Evolutionary conservation across 1,140 invertebrate genomes (phyloP), one percentile per base, ranked within the genome.

Genomic region (Melanaphis sacchari): DNA sequence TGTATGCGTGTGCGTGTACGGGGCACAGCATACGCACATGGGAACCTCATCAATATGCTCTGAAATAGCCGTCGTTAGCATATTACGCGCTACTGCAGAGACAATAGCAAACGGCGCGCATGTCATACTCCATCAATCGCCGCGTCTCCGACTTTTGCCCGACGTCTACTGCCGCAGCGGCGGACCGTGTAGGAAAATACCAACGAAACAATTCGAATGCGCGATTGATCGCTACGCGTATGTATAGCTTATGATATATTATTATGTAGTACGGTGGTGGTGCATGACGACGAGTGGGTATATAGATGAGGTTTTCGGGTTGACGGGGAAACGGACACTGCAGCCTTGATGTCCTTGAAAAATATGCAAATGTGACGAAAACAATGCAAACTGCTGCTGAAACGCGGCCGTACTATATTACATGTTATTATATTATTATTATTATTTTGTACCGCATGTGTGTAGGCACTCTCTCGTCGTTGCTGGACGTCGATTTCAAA

Each of bases 21-120:
- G 8, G 31, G 6, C 36, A 24, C 36, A 15, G 36, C 36, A 40
- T 40, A 31, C 21, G 24, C 41, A 87, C 26, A 46, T 89, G 88
- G 46, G 46, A 54, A 89, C 46, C 88, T 54, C 88, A 89, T 89
- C 88, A 89, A 89, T 89, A 54, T 89, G 88, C n/a, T 89, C 88
- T 54, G 88, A 54, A 38, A 89, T 46, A 36, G 36, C 22, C 21
- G 49, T 89, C 36, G 88, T 89, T 89, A 54, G 36, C 49, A 89
- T 89, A 49, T 87, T 40, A 43, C 41, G 36, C 36, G 84, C 84
- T n/a, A 31, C 18, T n/a, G 40, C 21, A 85, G 85, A 88, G 22
- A 88, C 87, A 88, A 88, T 88, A 88, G 82, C 26, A 26, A 31
- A 4, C 85, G 41, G 40, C 31, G 7, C 85, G 15, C 41, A 46